These are phyloP conservation scores for Gastracanthus pulcherrimus DNA, from an alignment of 2,888 invertebrate genomes.

Conservation along the genomic window DNA sequence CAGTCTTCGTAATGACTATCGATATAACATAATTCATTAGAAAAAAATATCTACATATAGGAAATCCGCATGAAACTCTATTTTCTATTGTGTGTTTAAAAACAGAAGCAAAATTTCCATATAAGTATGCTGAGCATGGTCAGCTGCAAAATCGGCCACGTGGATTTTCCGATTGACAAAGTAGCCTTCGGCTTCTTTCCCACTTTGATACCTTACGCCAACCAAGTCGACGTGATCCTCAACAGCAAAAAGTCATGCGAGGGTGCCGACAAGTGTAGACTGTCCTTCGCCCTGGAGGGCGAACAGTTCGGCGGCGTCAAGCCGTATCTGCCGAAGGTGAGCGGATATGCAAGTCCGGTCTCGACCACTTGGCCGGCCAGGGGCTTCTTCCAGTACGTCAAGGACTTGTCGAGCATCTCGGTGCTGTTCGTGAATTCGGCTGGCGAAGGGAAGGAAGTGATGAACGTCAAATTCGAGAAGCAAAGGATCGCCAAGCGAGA, in stretches of 20 bases:
- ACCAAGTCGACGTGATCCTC: slow-evolving; percentile 14
- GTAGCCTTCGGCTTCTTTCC: slow-evolving; percentile 25
- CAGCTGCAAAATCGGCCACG: not conserved
- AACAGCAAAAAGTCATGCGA: slow-evolving; percentile 24
- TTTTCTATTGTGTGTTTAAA: not conserved
- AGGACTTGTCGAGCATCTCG: not conserved
- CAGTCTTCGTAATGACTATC: too few species aligned
- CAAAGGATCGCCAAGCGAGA: not conserved
- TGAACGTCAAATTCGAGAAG: not conserved
- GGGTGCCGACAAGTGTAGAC: slow-evolving; percentile 12
- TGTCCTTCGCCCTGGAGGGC: slow-evolving; percentile 27
- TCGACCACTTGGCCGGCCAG: not conserved
- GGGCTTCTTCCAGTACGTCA: slow-evolving; percentile 21
- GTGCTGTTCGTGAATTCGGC: slow-evolving; percentile 18
- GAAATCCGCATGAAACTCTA: too few species aligned
- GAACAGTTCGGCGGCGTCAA: slow-evolving; percentile 17
- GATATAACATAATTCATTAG: too few species aligned
- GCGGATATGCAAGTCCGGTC: slow-evolving; percentile 28
- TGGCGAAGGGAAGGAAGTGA: slow-evolving; percentile 14
- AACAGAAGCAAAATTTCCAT: slow-evolving; percentile 26
- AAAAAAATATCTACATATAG: too few species aligned
- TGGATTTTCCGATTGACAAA: slow-evolving; percentile 24
- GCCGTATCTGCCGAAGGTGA: slow-evolving; percentile 2
- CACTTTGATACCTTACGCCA: not conserved
- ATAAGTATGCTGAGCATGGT: slow-evolving; percentile 7